phyloP scores from a whole-genome alignment of 1,140 invertebrate genomes.

The Hypsibius dujardini region DNA sequence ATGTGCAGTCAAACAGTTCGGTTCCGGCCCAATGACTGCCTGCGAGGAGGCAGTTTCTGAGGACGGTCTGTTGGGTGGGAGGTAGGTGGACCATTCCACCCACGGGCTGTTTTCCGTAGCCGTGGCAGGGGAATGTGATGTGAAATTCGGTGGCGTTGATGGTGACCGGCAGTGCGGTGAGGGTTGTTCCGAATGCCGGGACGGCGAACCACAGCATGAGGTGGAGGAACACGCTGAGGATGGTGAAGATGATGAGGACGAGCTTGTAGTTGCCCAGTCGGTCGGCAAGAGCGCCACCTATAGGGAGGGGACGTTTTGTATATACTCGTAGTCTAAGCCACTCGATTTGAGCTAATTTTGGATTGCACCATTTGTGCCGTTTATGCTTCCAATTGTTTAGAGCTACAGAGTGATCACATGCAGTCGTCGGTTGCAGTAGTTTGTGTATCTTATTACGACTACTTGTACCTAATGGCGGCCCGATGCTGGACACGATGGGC shows the following conservation, averaged over 20 bases:
- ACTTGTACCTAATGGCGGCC: slow-evolving; percentile 31
- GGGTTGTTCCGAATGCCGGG: neutral
- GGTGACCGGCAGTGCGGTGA: neutral
- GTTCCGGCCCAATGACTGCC: neutral
- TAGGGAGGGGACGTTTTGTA: slow-evolving; percentile 26
- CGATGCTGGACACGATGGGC: slow-evolving; percentile 49
- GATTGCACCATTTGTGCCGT: no score
- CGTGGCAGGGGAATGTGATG: neutral
- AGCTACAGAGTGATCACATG: no score
- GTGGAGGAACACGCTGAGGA: slow-evolving; percentile 9
- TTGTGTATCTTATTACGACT: no score
- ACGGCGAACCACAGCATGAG: slow-evolving; percentile 4
- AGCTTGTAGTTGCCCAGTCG: slow-evolving; percentile 10
- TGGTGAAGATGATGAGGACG: slow-evolving; percentile 6
- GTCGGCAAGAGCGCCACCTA: slow-evolving; percentile 34
- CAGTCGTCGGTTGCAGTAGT: no score
- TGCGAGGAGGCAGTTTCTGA: neutral
- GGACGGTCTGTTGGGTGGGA: neutral
- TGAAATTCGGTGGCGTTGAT: neutral
- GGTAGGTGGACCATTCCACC: neutral
- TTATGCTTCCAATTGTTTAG: no score
- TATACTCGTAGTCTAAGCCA: no score
- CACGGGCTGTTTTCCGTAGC: neutral
- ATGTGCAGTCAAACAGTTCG: neutral
- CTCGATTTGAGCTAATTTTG: no score